Evolutionary conservation across 2,113 vertebrate species (phyloP).

Genomic region (Narcine bancroftii): DNA sequence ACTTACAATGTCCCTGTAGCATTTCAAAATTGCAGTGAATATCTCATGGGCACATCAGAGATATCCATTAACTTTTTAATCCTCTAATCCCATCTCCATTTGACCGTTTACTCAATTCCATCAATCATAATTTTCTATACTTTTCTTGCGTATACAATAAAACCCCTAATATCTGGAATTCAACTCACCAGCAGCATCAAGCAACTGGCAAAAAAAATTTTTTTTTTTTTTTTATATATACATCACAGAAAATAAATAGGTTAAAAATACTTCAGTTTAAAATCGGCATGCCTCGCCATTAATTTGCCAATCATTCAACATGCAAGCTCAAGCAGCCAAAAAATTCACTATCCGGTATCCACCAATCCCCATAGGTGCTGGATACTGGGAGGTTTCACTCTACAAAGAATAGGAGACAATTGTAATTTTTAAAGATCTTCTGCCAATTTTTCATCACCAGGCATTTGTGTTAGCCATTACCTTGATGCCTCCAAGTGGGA

Average conservation of each 20-base stretch:
- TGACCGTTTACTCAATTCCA: not conserved
- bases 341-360: too few relatives aligned
- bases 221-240: too few relatives aligned
- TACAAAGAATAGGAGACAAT: not conserved
- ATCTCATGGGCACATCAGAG: not conserved
- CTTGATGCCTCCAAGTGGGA: not conserved
- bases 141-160: not conserved
- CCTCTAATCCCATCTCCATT: not conserved
- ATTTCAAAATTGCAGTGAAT: not conserved
- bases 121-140: not conserved
- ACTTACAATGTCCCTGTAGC: not conserved
- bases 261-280: too few relatives aligned
- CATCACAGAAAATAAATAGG: too few relatives aligned
- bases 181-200: too few relatives aligned
- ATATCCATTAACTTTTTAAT: not conserved
- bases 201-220: too few relatives aligned
- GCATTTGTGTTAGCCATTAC: not conserved
- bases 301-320: too few relatives aligned
- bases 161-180: too few relatives aligned
- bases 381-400: too few relatives aligned
- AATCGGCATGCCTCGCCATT: too few relatives aligned
- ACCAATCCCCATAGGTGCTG: too few relatives aligned
- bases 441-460: not conserved
- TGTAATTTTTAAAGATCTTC: not conserved
- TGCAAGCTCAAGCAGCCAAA: too few relatives aligned